Percentiles rank a stretch among this genome's conserved stretches.
These are phyloP conservation scores for Cotesia vestalis DNA, from an alignment of 1,140 invertebrate species.

Conservation along the genomic window DNA sequence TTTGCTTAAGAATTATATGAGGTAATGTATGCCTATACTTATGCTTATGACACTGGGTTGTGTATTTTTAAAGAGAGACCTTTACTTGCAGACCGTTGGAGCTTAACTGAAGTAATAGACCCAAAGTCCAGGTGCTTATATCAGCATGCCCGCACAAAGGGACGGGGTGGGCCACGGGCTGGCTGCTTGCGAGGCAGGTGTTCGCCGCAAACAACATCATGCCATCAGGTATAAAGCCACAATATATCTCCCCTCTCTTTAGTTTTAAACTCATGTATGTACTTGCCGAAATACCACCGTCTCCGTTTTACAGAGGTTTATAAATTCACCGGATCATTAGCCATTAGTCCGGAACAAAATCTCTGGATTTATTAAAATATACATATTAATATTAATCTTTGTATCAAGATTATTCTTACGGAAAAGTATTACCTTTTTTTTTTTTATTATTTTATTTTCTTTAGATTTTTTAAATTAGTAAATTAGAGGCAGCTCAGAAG, in stretches of 20 bases:
- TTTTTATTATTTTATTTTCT: too few relatives aligned
- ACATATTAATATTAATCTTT: too few relatives aligned
- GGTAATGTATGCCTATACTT: too few relatives aligned
- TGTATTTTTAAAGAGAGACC: constrained; percentile 8
- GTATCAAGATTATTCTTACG: too few relatives aligned
- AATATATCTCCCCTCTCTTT: constrained; percentile 20
- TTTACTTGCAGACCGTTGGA: constrained; percentile 1
- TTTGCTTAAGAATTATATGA: too few relatives aligned
- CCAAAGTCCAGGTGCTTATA: constrained; percentile 37
- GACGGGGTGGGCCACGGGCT: constrained; percentile 24
- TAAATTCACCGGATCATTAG: too few relatives aligned
- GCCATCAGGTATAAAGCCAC: constrained; percentile 28
- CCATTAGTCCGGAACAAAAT: too few relatives aligned
- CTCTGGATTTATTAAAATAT: too few relatives aligned
- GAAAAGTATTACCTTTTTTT: too few relatives aligned
- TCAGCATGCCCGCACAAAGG: constrained; percentile 31
- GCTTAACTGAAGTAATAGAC: constrained; percentile 32
- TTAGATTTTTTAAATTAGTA: too few relatives aligned
- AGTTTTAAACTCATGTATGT: neutral
- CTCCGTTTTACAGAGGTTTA: neutral
- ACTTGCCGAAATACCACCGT: neutral
- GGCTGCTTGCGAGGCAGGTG: constrained; percentile 33
- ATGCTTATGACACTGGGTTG: too few relatives aligned
- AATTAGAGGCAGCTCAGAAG: too few relatives aligned
- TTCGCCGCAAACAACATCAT: constrained; percentile 32